phyloP scores from a whole-genome alignment of 1,140 invertebrate species.

The Hycleus phaleratus region DNA sequence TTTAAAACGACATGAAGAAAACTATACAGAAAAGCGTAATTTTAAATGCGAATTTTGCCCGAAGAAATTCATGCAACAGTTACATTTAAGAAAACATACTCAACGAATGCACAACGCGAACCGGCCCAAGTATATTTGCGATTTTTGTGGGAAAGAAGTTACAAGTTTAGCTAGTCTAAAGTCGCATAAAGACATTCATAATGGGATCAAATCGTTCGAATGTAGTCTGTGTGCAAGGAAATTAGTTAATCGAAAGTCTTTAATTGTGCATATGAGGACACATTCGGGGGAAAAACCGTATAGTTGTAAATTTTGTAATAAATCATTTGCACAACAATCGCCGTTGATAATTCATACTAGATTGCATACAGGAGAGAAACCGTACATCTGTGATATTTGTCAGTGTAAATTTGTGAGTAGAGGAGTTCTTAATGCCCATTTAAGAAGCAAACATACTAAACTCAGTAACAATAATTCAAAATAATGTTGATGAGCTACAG shows the following conservation, averaged over 20 bases:
- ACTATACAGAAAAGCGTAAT: not conserved
- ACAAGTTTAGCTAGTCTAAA: not conserved
- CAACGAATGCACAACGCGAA: too few species aligned
- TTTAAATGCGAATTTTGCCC: too few species aligned
- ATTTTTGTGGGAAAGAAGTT: not conserved
- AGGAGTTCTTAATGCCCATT: conserved; percentile 22
- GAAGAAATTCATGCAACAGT: too few species aligned
- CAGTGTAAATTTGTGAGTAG: conserved; percentile 59
- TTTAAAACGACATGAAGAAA: conserved; percentile 18
- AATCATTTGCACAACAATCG: conserved; percentile 54
- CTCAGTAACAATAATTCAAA: too few species aligned
- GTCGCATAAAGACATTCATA: not conserved
- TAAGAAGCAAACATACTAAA: conserved; percentile 21
- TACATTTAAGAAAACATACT: too few species aligned
- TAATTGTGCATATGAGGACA: not conserved
- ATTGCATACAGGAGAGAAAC: conserved; percentile 52
- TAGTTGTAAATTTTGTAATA: conserved; percentile 59
- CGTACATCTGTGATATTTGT: conserved; percentile 18
- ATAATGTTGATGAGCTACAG: too few species aligned
- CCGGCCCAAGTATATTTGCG: not conserved
- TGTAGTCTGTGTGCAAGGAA: not conserved
- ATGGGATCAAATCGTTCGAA: not conserved
- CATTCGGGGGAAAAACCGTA: conserved; percentile 58
- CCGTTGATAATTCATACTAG: conserved; percentile 56
- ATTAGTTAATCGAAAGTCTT: not conserved